A percentile compares a stretch with the other conserved stretches of the same genome.
Evolutionary conservation across 2,797 vertebrate genomes (phyloP).

Genomic region (Sebastes matsubarae): DNA sequence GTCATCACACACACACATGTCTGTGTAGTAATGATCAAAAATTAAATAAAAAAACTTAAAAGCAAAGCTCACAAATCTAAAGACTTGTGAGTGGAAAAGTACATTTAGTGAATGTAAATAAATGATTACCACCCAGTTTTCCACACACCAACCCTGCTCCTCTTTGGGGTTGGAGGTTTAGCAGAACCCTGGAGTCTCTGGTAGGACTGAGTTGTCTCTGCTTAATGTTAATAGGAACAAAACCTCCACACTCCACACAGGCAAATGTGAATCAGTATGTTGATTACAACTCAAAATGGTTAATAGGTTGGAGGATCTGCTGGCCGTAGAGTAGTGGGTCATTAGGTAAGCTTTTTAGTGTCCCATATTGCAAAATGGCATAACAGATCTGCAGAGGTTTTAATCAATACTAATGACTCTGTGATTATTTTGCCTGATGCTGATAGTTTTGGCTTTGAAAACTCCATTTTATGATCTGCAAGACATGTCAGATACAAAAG

Average conservation of each 20-base stretch:
- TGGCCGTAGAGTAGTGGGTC: slow-evolving; percentile 10
- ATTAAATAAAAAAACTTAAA: background rate
- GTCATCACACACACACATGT: slow-evolving; percentile 14
- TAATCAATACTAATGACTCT: slow-evolving; percentile 9
- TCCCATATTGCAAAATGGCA: background rate
- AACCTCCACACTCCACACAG: background rate
- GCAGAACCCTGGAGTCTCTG: slow-evolving; percentile 12
- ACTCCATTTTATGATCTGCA: background rate
- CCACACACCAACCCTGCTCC: background rate
- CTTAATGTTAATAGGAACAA: slow-evolving; percentile 8
- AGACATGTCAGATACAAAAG: background rate
- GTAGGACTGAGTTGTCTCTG: background rate
- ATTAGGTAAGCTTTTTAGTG: slow-evolving; percentile 18
- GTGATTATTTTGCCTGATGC: background rate
- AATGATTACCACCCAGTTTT: slow-evolving; percentile 35
- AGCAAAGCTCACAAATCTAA: slow-evolving; percentile 3
- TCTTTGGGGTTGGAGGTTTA: slow-evolving; percentile 8
- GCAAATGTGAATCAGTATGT: slow-evolving; percentile 13
- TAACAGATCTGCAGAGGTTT: background rate
- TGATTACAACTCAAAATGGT: slow-evolving; percentile 20
- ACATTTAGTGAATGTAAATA: slow-evolving; percentile 34
- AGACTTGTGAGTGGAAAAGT: slow-evolving; percentile 1
- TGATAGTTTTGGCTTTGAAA: background rate
- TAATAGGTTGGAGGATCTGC: background rate
- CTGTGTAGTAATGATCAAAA: slow-evolving; percentile 1